Evolutionary conservation across 2,888 invertebrate species (phyloP).

Genomic region (Xanthia togata): DNA sequence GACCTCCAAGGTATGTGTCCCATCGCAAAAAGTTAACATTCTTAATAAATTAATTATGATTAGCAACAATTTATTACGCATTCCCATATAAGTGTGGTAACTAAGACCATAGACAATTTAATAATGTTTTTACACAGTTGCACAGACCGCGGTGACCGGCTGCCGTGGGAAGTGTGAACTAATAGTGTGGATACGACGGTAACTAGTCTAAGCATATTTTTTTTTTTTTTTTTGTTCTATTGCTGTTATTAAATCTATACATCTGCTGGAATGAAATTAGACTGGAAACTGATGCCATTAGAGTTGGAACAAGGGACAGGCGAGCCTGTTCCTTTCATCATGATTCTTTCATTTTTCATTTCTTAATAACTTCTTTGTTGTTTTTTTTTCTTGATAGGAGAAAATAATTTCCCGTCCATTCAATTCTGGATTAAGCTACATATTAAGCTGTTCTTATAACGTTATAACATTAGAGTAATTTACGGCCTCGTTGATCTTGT

Average conservation of each 20-base stretch:
- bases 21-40: conserved; percentile 8
- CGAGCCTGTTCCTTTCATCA: neutral
- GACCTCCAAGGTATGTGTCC: neutral
- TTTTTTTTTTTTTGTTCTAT: neutral
- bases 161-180: conserved; percentile 66
- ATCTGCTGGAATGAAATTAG: neutral
- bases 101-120: conserved; percentile 51
- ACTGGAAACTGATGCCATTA: neutral
- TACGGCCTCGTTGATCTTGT: neutral
- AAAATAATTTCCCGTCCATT: neutral
- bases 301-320: neutral
- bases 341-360: neutral
- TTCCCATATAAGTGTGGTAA: conserved; percentile 59
- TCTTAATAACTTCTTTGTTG: no score
- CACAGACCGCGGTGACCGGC: conserved; percentile 54
- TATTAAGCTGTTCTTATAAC: neutral
- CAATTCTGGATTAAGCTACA: neutral
- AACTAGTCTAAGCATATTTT: neutral
- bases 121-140: conserved; percentile 57
- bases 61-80: conserved; percentile 53
- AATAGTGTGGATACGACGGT: conserved; percentile 61
- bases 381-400: neutral
- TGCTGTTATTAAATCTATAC: neutral
- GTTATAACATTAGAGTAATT: neutral
- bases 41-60: conserved; percentile 49